Percentiles rank a stretch among this genome's conserved stretches.
These are phyloP conservation scores for Radopholus similis DNA, from an alignment of 1,140 invertebrate genomes.

Conservation along the genomic window DNA sequence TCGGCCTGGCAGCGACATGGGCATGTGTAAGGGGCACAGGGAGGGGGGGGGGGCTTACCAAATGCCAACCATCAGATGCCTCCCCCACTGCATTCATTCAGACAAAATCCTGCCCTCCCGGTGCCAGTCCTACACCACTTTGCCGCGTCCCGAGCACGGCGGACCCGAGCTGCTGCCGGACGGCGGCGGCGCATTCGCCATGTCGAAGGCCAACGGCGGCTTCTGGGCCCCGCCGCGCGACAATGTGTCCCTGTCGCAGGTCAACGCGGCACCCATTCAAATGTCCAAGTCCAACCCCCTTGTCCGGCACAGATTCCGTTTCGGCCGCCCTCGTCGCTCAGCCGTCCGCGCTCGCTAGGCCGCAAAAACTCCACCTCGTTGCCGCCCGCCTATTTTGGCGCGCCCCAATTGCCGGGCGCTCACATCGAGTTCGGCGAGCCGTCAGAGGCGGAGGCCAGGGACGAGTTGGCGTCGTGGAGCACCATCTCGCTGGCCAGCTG, in stretches of 20 bases:
- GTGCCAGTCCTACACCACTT: slow-evolving; percentile 40
- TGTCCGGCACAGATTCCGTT: neutral
- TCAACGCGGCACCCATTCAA: neutral
- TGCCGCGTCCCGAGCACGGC: slow-evolving; percentile 37
- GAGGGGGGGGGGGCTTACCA: neutral
- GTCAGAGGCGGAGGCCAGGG: neutral
- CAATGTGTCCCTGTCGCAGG: neutral
- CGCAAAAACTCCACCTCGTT: slow-evolving; percentile 15
- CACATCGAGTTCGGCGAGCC: neutral
- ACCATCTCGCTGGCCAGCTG: slow-evolving; percentile 6
- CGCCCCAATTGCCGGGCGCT: neutral
- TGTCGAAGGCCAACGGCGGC: neutral
- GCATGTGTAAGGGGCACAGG: slow-evolving; percentile 24
- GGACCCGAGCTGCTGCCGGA: slow-evolving; percentile 24
- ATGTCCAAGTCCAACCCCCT: neutral
- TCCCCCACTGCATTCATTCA: too few relatives aligned
- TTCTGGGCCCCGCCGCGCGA: neutral
- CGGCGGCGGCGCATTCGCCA: neutral
- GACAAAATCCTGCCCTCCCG: slow-evolving; percentile 27
- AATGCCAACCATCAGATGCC: too few relatives aligned
- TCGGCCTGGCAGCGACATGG: slow-evolving; percentile 35
- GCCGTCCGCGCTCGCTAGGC: slow-evolving; percentile 1
- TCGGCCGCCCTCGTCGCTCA: neutral
- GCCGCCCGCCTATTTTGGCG: neutral
- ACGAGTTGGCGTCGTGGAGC: slow-evolving; percentile 13